Percentiles rank a stretch among this genome's conserved stretches.
phyloP scores from a whole-genome alignment of 2,888 invertebrate genomes.

The Calameuta pallipes region DNA sequence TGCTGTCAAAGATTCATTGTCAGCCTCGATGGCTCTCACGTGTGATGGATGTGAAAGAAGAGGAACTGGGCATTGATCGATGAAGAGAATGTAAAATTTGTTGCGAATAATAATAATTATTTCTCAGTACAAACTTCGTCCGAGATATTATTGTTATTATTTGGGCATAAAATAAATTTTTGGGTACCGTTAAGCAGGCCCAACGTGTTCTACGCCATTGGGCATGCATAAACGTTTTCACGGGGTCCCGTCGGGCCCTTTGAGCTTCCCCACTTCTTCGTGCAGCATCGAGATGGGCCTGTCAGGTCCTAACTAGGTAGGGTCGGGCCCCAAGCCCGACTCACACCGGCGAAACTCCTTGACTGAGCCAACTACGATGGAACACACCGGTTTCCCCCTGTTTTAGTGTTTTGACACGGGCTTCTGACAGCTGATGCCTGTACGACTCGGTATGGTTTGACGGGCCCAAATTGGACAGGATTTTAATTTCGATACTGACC shows the following conservation, averaged over 20 bases:
- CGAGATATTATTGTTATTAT: not conserved
- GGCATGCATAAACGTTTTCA: constrained; percentile 61
- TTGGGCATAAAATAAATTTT: not conserved
- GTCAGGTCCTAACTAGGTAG: constrained; percentile 63
- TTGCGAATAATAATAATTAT: not conserved
- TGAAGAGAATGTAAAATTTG: not conserved
- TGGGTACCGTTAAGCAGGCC: constrained; percentile 13
- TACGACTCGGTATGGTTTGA: constrained; percentile 27
- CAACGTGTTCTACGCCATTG: constrained; percentile 53
- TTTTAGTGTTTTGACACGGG: constrained; percentile 62
- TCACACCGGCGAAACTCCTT: constrained; percentile 36
- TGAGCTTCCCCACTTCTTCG: constrained; percentile 50
- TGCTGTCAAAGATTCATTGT: not conserved
- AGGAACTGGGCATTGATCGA: not conserved
- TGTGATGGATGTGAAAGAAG: not conserved
- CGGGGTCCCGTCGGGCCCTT: constrained; percentile 56
- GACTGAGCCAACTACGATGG: not conserved
- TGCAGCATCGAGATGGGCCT: constrained; percentile 59
- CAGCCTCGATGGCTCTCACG: not conserved
- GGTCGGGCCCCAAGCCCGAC: constrained; percentile 42
- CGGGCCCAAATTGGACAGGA: constrained; percentile 30
- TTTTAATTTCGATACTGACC: constrained; percentile 28
- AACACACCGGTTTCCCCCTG: constrained; percentile 8
- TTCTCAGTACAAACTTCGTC: not conserved
- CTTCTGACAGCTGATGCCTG: constrained; percentile 44